Conservation (phyloP, 2,888 invertebrate species). For the Congeria kusceri region DNA sequence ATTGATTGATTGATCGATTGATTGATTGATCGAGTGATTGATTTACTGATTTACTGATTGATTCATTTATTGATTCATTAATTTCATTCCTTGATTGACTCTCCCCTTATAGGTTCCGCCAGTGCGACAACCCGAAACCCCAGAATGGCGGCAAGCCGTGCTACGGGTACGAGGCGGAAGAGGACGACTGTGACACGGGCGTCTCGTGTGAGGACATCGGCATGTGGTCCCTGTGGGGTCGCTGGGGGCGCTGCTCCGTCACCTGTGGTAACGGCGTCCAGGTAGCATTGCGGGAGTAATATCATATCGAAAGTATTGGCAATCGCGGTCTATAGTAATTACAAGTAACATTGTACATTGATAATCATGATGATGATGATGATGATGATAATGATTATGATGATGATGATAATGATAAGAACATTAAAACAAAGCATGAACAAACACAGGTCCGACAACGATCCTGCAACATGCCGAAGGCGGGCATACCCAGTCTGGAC, state of each 20-base stretch:
- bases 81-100: neutral
- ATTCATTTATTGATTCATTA: neutral
- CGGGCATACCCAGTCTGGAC: conserved; percentile 26
- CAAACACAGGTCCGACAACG: conserved; percentile 16
- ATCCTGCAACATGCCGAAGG: conserved; percentile 46
- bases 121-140: conserved; percentile 46
- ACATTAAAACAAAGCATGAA: too few species aligned
- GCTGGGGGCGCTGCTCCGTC: conserved; percentile 39
- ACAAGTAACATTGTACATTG: too few species aligned
- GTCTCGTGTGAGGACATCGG: conserved; percentile 18
- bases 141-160: conserved; percentile 41
- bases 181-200: conserved; percentile 34
- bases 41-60: neutral
- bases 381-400: conserved; percentile 20
- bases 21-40: neutral
- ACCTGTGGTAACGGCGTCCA: conserved; percentile 52
- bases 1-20: too few species aligned
- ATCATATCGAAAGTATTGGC: too few species aligned
- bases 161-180: conserved; percentile 24
- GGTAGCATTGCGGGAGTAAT: conserved; percentile 8
- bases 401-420: conserved; percentile 15
- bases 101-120: conserved; percentile 20
- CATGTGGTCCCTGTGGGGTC: conserved; percentile 40
- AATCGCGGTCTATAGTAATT: too few species aligned
- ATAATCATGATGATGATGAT: conserved; percentile 14